Evolutionary conservation across 2,797 vertebrate genomes (phyloP), one percentile per base, ranked within the genome.

Genomic region (Momotus momota): DNA sequence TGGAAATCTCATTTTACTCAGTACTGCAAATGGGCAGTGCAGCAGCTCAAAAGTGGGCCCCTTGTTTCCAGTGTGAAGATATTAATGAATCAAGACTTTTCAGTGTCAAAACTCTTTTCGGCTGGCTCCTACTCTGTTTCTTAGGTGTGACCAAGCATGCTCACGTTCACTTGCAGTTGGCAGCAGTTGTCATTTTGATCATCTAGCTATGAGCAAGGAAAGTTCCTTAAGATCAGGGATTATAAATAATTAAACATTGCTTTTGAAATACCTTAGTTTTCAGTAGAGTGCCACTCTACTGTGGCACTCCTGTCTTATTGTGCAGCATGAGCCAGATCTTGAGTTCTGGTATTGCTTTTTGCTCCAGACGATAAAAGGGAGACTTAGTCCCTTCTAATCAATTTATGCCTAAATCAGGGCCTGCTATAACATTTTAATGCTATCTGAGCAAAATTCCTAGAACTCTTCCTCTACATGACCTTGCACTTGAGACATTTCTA

Each of bases 291-390:
- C 5, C 21, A 43, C 17, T 41, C 45, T 41, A 1, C 2, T 2
- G 14, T 11, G 26, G 5, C 22, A 45, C 16, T 52, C 23, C 41
- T 43, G 17, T 40, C 9, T 49, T 38, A 48, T 1, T 0, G 0
- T 1, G 25, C 25, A 45, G 48, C 33, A 23, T 16, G 33, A 83
- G n/a, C 29, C 40, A 70, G 18, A 51, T 20, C n/a, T 66, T 18
- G 43, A 51, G 17, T 64, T 43, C 33, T 81, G 51, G 10, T 2
- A 14, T 25, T n/a, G 46, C n/a, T 72, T 91, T 90, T 91, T 81
- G 29, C 33, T 48, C 22, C 40, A 38, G 54, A 55, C 75, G 19
- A 31, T 17, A 72, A 72, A 84, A 72, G 43, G 8, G 29, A 61
- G 19, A 25, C 6, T 23, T 12, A 19, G 13, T 65, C 13, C 8